phyloP scores from a whole-genome alignment of 2,888 invertebrate genomes.

The Plutella xylostella region DNA sequence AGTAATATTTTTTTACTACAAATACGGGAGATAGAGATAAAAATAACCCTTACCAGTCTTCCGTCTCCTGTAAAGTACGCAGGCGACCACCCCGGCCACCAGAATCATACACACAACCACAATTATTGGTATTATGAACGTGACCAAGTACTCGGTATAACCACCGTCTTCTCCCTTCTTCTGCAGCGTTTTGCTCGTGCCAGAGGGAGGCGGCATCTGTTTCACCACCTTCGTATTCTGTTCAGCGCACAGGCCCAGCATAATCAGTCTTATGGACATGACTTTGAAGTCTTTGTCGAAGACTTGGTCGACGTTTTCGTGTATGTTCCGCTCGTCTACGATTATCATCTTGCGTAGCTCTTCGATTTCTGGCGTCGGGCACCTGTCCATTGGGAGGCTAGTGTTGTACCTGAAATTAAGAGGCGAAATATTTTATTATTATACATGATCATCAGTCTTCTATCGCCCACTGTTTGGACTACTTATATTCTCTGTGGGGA shows the following conservation, averaged over 20 bases:
- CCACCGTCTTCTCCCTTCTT: slow-evolving; percentile 25
- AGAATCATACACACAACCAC: slow-evolving; percentile 90
- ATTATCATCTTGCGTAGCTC: slow-evolving; percentile 78
- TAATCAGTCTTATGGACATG: slow-evolving; percentile 71
- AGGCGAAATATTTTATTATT: neutral
- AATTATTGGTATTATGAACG: slow-evolving; percentile 89
- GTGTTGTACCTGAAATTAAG: slow-evolving; percentile 74
- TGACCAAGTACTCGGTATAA: slow-evolving; percentile 74
- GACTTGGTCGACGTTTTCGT: slow-evolving; percentile 58
- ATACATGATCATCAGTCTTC: too few species aligned
- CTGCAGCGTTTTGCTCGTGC: slow-evolving; percentile 24
- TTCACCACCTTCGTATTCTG: slow-evolving; percentile 45
- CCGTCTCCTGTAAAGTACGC: slow-evolving; percentile 85
- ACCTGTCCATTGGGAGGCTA: slow-evolving; percentile 77
- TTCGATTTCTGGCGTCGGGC: slow-evolving; percentile 83
- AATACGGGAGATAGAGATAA: neutral
- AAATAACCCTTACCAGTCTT: slow-evolving; percentile 76
- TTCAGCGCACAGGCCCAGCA: slow-evolving; percentile 70
- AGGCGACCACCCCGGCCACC: slow-evolving; percentile 88
- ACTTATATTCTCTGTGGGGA: too few species aligned
- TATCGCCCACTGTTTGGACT: too few species aligned
- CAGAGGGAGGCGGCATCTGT: slow-evolving; percentile 21
- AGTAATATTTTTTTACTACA: too few species aligned
- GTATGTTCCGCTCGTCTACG: slow-evolving; percentile 74
- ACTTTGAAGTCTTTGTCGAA: slow-evolving; percentile 81